Evolutionary conservation across 2,113 vertebrate genomes (phyloP).

Genomic region (Lophochroa leadbeateri): DNA sequence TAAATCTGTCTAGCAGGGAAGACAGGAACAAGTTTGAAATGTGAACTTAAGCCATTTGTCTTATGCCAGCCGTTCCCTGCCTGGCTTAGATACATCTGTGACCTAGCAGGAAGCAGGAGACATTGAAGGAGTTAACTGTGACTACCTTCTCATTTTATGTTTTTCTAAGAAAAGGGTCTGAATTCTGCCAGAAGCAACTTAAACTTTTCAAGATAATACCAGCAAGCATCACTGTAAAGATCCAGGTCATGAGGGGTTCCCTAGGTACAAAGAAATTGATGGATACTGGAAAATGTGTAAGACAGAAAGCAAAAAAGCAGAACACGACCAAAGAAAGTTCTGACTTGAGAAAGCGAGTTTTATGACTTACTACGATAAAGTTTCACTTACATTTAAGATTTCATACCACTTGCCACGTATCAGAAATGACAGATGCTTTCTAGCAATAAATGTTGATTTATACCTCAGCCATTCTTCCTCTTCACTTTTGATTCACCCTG

Average conservation of each 20-base stretch:
- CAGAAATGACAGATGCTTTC: background rate
- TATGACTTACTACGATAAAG: background rate
- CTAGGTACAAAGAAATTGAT: background rate
- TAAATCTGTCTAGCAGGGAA: background rate
- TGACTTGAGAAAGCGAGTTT: background rate
- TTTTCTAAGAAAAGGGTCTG: constrained; percentile 8
- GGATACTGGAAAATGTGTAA: background rate
- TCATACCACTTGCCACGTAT: background rate
- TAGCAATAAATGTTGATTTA: background rate
- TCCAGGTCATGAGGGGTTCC: background rate
- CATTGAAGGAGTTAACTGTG: background rate
- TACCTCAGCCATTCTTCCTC: background rate
- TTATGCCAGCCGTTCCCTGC: background rate
- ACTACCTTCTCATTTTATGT: background rate
- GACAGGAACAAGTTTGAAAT: background rate
- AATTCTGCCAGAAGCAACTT: background rate
- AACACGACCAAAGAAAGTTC: background rate
- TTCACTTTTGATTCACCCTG: background rate
- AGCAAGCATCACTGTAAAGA: constrained; percentile 9
- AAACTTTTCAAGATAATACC: constrained; percentile 53
- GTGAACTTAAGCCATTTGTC: background rate
- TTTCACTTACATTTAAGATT: background rate
- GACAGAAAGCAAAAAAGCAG: background rate
- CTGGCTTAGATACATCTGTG: background rate
- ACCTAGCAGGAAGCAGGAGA: background rate